These are phyloP conservation scores for Drosophila kanekoi DNA, from an alignment of 2,888 invertebrate genomes.

Conservation along the genomic window DNA sequence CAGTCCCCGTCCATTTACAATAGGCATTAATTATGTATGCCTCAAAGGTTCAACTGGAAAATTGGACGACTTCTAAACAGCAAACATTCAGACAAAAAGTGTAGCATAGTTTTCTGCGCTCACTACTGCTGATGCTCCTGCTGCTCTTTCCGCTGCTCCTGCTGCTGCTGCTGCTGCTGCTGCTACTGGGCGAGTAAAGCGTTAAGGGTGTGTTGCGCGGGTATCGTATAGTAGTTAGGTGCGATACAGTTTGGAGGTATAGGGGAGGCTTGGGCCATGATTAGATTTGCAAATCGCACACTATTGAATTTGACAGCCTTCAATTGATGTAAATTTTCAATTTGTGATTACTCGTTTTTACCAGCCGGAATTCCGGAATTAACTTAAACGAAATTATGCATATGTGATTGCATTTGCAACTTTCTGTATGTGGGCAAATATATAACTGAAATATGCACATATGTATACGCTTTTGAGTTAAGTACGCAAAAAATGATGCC, in stretches of 20 bases:
- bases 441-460: not conserved
- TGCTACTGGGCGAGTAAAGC: not conserved
- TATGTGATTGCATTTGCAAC: conserved; percentile 10
- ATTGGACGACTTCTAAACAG: conserved; percentile 35
- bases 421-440: not conserved
- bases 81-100: conserved; percentile 47
- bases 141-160: not conserved
- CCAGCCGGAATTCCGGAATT: conserved; percentile 45
- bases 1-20: conserved; percentile 47
- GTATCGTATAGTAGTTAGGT: too few relatives aligned
- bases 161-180: not conserved
- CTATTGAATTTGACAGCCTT: conserved; percentile 57
- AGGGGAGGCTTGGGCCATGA: conserved; percentile 27
- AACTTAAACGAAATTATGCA: conserved; percentile 27
- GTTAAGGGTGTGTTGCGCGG: conserved; percentile 3
- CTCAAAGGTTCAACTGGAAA: conserved; percentile 51
- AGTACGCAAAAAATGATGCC: conserved; percentile 30
- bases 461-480: conserved; percentile 18
- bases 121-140: not conserved
- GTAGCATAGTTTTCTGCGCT: conserved; percentile 52
- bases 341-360: conserved; percentile 39
- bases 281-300: conserved; percentile 57
- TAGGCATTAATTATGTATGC: conserved; percentile 64
- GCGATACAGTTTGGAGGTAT: too few relatives aligned
- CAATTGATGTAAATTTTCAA: conserved; percentile 54